Conservation (phyloP, 1,140 invertebrate species). For the Episyrphus balteatus region DNA sequence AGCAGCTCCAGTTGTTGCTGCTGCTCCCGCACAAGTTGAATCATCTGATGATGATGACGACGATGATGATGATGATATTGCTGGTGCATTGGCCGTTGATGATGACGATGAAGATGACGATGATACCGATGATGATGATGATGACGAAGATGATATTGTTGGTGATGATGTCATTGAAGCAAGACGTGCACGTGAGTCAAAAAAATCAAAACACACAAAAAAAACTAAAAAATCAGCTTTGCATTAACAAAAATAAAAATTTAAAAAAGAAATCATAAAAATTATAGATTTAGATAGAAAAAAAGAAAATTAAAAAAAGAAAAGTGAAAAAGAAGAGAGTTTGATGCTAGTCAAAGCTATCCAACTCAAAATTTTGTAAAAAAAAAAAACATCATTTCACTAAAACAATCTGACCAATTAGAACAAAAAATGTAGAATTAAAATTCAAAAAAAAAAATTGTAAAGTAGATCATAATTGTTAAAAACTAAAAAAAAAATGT, state of each 20-base stretch:
- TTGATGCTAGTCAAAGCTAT: constrained; percentile 30
- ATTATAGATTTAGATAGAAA: constrained; percentile 7
- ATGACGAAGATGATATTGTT: constrained; percentile 50
- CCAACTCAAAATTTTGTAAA: too few species aligned
- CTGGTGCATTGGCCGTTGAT: constrained; percentile 49
- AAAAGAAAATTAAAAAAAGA: constrained; percentile 7
- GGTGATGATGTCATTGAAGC: constrained; percentile 55
- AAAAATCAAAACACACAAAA: constrained; percentile 44
- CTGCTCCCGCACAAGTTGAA: constrained; percentile 32
- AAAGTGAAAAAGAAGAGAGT: constrained; percentile 4
- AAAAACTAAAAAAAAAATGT: too few species aligned
- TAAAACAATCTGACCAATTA: too few species aligned
- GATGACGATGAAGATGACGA: constrained; percentile 62
- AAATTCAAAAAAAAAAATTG: neutral
- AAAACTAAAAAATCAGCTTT: constrained; percentile 42
- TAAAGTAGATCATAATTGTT: too few species aligned
- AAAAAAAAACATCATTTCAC: too few species aligned
- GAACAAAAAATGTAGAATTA: too few species aligned
- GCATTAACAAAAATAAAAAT: constrained; percentile 28
- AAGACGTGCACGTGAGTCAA: constrained; percentile 70
- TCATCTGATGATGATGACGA: constrained; percentile 34
- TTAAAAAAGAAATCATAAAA: constrained; percentile 43
- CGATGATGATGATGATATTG: constrained; percentile 47
- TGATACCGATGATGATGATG: constrained; percentile 61
- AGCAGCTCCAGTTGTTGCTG: constrained; percentile 35